Evolutionary conservation across 2,797 vertebrate genomes (phyloP), one percentile per base, ranked within the genome.

Genomic region (Sebastes kiyomatsui): DNA sequence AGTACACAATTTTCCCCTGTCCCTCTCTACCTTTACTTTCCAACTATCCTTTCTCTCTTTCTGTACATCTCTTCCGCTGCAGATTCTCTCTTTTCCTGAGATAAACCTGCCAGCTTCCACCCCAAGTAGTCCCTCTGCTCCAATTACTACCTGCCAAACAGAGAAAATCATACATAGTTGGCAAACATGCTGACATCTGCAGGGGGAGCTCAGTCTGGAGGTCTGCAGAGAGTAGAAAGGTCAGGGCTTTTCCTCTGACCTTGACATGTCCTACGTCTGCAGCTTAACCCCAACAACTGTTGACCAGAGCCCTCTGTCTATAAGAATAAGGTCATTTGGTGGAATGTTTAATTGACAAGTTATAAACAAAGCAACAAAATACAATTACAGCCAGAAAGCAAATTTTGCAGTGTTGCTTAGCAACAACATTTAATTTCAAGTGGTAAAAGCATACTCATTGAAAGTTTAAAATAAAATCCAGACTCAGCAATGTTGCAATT

Each of bases 221-320:
- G 56, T 83, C 88, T 80, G 56, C 77, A 68, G 83, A 68, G 74
- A 88, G 62, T 12, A 52, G n/a, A 77, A 46, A 80, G 82, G 89
- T 92, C 88, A 67, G 42, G 67, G 70, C 27, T 82, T 89, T 90
- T 91, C 90, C 83, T 84, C 56, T 73, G 62, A 84, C 86, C 80
- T 81, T 78, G 68, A 88, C 85, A 54, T 56, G 64, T 80, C 49
- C 77, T 46, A 33, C 65, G 81, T 86, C 79, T 92, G 89, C 76
- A 56, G 67, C 60, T 72, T 72, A 62, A 82, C 84, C 71, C 60
- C 64, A 23, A 55, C 84, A 90, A 88, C 90, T 90, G 91, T 77
- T 85, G 55, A 65, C 65, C 72, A 71, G 52, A 87, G 20, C 16
- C 10, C 20, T 56, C 3, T 9, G 22, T 70, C 28, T 49, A 3